These are phyloP conservation scores for Montipora capitata DNA, from an alignment of 92 coral and sea anemone species.

Conservation along the genomic window DNA sequence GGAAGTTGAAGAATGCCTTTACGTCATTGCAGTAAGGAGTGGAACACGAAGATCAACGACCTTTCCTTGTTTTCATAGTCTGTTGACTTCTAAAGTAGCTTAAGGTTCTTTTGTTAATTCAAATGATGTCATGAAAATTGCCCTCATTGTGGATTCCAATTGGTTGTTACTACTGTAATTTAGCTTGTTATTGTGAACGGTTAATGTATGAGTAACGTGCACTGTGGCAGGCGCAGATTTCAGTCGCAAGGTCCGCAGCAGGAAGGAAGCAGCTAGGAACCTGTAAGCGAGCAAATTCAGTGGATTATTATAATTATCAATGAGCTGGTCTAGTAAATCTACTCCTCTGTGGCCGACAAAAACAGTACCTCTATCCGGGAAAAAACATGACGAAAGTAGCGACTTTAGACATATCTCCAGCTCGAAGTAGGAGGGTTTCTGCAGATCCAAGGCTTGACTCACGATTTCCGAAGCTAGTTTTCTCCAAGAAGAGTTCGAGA, in stretches of 20 bases:
- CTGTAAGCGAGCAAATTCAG: too few relatives aligned
- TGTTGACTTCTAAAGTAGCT: not conserved
- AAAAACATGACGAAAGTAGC: not conserved
- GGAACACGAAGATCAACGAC: too few relatives aligned
- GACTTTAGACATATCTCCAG: too few relatives aligned
- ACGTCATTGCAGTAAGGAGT: too few relatives aligned
- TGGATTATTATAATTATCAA: too few relatives aligned
- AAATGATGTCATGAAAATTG: not conserved
- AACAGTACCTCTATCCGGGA: not conserved
- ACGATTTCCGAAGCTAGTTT: constrained; percentile 31
- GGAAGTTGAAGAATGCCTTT: too few relatives aligned
- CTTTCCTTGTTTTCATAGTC: not conserved
- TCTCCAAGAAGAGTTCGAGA: not conserved
- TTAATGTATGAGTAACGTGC: too few relatives aligned
- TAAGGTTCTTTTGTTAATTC: too few relatives aligned
- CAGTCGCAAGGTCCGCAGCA: too few relatives aligned
- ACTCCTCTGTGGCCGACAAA: not conserved
- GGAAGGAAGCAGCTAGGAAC: too few relatives aligned
- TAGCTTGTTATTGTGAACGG: too few relatives aligned
- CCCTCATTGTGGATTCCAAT: not conserved
- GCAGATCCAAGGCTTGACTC: not conserved
- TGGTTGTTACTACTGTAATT: too few relatives aligned
- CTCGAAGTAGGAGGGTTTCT: not conserved
- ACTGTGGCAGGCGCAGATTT: not conserved
- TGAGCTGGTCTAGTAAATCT: constrained; percentile 15